These are phyloP conservation scores for Drosophila aldrichi DNA, from an alignment of 2,888 invertebrate genomes.

Conservation along the genomic window DNA sequence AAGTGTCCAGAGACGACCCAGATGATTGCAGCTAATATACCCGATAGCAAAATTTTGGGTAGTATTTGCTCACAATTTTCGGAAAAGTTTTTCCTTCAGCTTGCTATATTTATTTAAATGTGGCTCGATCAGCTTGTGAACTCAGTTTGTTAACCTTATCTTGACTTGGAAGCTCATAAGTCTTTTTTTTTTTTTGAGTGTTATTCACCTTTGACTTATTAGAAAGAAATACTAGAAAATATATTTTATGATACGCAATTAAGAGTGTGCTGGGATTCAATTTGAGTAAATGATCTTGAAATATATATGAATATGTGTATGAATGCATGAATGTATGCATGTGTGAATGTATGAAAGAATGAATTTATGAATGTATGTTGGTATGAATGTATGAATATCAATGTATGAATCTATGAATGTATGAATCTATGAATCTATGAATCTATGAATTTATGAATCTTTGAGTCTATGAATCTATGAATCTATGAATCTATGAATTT, in stretches of 20 bases:
- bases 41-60: neutral
- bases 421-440: neutral
- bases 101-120: neutral
- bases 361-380: too few species aligned
- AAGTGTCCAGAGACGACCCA: neutral
- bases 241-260: neutral
- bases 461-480: neutral
- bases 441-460: neutral
- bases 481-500: neutral
- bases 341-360: neutral
- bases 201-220: neutral
- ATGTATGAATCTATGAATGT: neutral
- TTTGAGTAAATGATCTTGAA: neutral
- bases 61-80: neutral
- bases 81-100: too few species aligned
- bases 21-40: neutral
- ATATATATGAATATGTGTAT: neutral
- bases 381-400: neutral
- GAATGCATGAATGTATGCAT: neutral
- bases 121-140: neutral
- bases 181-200: neutral
- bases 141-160: neutral
- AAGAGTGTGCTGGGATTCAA: neutral
- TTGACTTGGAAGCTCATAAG: neutral
- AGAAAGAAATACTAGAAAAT: neutral